Evolutionary conservation across 1,140 invertebrate species (phyloP).

Genomic region (Drosophila varians): DNA sequence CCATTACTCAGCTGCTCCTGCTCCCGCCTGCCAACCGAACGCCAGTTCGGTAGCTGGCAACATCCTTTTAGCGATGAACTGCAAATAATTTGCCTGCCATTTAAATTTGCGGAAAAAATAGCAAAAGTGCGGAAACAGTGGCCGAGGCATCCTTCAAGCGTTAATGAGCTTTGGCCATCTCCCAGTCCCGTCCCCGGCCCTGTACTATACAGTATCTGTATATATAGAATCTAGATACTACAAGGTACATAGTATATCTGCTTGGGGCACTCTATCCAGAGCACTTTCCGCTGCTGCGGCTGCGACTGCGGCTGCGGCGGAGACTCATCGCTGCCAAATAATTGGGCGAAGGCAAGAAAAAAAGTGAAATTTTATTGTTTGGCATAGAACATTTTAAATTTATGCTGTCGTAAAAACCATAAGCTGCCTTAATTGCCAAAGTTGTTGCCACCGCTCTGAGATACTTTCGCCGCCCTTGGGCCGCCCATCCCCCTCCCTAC

Average conservation of each 20-base stretch:
- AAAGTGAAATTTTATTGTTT: slow-evolving; percentile 56
- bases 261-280: slow-evolving; percentile 14
- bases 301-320: too few relatives aligned
- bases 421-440: slow-evolving; percentile 80
- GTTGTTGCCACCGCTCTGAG: slow-evolving; percentile 47
- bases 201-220: slow-evolving; percentile 1
- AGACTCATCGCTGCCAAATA: slow-evolving; percentile 57
- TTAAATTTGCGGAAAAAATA: slow-evolving; percentile 60
- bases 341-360: slow-evolving; percentile 50
- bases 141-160: slow-evolving; percentile 62
- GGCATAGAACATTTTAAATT: slow-evolving; percentile 77
- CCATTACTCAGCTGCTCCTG: slow-evolving; percentile 55
- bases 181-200: background rate
- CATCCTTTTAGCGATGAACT: slow-evolving; percentile 15
- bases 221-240: background rate
- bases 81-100: slow-evolving; percentile 34
- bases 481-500: background rate
- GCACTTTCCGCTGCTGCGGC: slow-evolving; percentile 9
- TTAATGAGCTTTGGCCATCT: slow-evolving; percentile 57
- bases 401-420: slow-evolving; percentile 81
- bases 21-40: too few relatives aligned
- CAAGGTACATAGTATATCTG: slow-evolving; percentile 3
- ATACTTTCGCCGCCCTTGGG: background rate
- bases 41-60: background rate
- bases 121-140: slow-evolving; percentile 7